phyloP scores from a whole-genome alignment of 2,888 invertebrate species.

The Drosophila colorata region DNA sequence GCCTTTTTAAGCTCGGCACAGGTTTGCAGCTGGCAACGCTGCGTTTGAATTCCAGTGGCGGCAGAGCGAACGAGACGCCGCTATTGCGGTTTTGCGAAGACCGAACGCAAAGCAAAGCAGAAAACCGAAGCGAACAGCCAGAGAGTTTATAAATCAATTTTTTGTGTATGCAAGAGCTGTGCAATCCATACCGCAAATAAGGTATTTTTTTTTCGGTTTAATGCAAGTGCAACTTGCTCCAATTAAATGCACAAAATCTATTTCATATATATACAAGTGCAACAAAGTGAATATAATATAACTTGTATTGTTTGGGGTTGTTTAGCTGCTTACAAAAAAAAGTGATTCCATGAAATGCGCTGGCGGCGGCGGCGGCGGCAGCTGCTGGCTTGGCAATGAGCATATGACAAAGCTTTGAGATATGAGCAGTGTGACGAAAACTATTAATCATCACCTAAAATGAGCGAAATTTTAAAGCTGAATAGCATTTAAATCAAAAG shows the following conservation, averaged over 20 bases:
- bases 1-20: slow-evolving; percentile 7
- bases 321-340: slow-evolving; percentile 18
- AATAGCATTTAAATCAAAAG: too few species aligned
- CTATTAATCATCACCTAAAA: slow-evolving; percentile 30
- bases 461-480: neutral
- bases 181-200: slow-evolving; percentile 69
- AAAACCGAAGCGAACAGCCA: slow-evolving; percentile 79
- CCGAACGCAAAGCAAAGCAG: slow-evolving; percentile 76
- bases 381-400: slow-evolving; percentile 43
- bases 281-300: slow-evolving; percentile 30
- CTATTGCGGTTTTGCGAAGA: slow-evolving; percentile 64
- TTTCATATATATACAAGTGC: slow-evolving; percentile 2
- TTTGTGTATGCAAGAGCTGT: slow-evolving; percentile 83
- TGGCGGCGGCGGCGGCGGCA: slow-evolving; percentile 37
- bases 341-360: slow-evolving; percentile 37
- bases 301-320: slow-evolving; percentile 11
- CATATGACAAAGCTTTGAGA: slow-evolving; percentile 50
- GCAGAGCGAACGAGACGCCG: slow-evolving; percentile 60
- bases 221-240: slow-evolving; percentile 20
- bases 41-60: slow-evolving; percentile 19
- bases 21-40: slow-evolving; percentile 57
- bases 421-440: slow-evolving; percentile 41
- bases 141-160: slow-evolving; percentile 84
- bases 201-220: slow-evolving; percentile 59
- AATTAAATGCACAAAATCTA: slow-evolving; percentile 15